Percentiles rank a stretch among this genome's conserved stretches.
Evolutionary conservation across 2,888 invertebrate genomes (phyloP).

Genomic region (Ichneumoninae sp.): DNA sequence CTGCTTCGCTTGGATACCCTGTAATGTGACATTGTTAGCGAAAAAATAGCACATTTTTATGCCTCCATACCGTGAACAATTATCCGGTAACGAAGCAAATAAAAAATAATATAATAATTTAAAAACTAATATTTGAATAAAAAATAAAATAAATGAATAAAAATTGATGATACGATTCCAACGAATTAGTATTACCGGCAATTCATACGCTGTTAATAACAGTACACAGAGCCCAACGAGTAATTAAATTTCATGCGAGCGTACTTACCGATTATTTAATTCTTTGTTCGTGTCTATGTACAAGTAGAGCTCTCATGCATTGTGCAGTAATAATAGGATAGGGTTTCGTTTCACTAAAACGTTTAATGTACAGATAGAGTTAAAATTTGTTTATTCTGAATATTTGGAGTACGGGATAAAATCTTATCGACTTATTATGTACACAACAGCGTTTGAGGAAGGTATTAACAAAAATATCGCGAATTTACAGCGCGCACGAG

Average conservation of each 20-base stretch:
- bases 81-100: constrained; percentile 10
- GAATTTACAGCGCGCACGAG: constrained; percentile 24
- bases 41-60: background rate
- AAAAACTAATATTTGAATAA: too few species aligned
- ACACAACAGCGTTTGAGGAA: constrained; percentile 33
- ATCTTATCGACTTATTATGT: constrained; percentile 45
- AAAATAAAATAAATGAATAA: background rate
- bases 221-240: constrained; percentile 44
- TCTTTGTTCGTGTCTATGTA: constrained; percentile 67
- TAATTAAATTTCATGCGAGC: constrained; percentile 55
- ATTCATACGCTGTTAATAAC: constrained; percentile 55
- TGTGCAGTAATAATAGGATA: constrained; percentile 65
- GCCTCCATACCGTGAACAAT: constrained; percentile 2
- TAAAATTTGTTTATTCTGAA: constrained; percentile 62
- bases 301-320: constrained; percentile 71
- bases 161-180: background rate
- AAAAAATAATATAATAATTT: too few species aligned
- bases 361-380: constrained; percentile 63
- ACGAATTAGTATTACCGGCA: constrained; percentile 29
- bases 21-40: constrained; percentile 19
- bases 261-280: constrained; percentile 69
- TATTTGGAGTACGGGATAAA: constrained; percentile 36
- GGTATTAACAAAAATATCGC: background rate
- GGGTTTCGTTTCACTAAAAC: constrained; percentile 63
- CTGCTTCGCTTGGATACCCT: constrained; percentile 10